Conservation (phyloP, 1,140 invertebrate species). For the Drepana arcuata region DNA sequence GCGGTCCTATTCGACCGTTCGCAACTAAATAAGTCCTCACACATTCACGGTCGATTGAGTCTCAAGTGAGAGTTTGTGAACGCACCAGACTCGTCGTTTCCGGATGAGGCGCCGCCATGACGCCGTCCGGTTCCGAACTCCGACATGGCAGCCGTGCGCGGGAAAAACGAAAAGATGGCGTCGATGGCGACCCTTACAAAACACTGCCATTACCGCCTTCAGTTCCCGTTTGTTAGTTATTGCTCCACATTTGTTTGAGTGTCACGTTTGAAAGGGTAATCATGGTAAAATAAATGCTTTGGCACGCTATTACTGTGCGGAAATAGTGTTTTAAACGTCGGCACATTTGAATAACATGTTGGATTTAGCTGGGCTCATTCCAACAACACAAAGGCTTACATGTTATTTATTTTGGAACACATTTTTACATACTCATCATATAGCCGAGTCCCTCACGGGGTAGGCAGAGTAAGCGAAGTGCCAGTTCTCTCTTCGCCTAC, state of each 20-base stretch:
- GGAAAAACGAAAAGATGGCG: slow-evolving; percentile 15
- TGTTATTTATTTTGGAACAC: no score
- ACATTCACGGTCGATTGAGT: slow-evolving; percentile 50
- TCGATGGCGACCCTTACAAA: slow-evolving; percentile 24
- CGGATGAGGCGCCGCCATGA: slow-evolving; percentile 37
- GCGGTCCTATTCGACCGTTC: no score
- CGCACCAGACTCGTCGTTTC: slow-evolving; percentile 27
- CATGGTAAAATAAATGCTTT: neutral
- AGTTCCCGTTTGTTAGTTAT: slow-evolving; percentile 26
- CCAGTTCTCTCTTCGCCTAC: no score
- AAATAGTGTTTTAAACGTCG: no score
- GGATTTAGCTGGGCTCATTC: no score
- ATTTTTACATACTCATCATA: no score
- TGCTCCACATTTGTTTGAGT: slow-evolving; percentile 24
- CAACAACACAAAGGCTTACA: no score
- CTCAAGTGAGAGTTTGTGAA: slow-evolving; percentile 39
- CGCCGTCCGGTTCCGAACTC: slow-evolving; percentile 37
- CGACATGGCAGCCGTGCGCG: slow-evolving; percentile 21
- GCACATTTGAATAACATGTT: no score
- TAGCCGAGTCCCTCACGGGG: no score
- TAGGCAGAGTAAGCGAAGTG: no score
- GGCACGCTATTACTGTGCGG: no score
- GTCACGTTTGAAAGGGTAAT: slow-evolving; percentile 12
- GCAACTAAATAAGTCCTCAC: slow-evolving; percentile 28
- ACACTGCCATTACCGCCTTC: slow-evolving; percentile 30